Conservation (phyloP, 1,140 invertebrate species). For the Lordiphosa collinella region DNA sequence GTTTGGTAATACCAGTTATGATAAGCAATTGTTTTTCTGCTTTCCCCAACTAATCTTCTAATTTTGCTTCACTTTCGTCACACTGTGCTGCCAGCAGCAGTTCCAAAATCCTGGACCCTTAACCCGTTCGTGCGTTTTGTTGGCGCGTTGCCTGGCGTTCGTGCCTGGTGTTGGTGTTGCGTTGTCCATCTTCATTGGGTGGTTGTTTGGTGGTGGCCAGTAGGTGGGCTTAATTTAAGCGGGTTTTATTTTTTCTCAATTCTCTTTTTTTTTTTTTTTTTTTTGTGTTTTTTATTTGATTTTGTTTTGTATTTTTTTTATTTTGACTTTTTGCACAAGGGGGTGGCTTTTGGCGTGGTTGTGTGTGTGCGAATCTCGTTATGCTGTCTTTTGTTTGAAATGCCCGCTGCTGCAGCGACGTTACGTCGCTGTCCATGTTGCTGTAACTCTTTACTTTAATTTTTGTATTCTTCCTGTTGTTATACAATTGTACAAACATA, state of each 20-base stretch:
- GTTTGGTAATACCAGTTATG: too few species aligned
- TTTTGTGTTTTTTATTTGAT: conserved; percentile 67
- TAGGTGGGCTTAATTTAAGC: conserved; percentile 75
- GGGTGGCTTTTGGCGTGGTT: conserved; percentile 38
- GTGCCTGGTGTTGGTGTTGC: conserved; percentile 31
- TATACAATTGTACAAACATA: conserved; percentile 56
- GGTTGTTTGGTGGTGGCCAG: conserved; percentile 47
- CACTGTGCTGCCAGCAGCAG: not conserved
- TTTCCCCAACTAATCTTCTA: too few species aligned
- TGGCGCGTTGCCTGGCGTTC: conserved; percentile 29
- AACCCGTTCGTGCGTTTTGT: conserved; percentile 66
- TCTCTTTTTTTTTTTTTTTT: conserved; percentile 22
- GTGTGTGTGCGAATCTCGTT: conserved; percentile 66
- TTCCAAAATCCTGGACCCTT: conserved; percentile 30
- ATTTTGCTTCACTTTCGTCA: too few species aligned
- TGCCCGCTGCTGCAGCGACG: conserved; percentile 52
- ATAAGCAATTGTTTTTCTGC: too few species aligned
- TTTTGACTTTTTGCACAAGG: conserved; percentile 24
- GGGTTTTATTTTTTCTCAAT: conserved; percentile 76
- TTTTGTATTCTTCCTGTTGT: conserved; percentile 15
- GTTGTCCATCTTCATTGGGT: conserved; percentile 17
- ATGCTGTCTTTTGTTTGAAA: conserved; percentile 73
- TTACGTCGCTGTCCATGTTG: conserved; percentile 34
- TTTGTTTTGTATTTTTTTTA: conserved; percentile 44
- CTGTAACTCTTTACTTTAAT: conserved; percentile 53